Percentiles rank a stretch among this genome's conserved stretches.
These are phyloP conservation scores for Channa maculata DNA, from an alignment of 2,113 vertebrate genomes.

Conservation along the genomic window DNA sequence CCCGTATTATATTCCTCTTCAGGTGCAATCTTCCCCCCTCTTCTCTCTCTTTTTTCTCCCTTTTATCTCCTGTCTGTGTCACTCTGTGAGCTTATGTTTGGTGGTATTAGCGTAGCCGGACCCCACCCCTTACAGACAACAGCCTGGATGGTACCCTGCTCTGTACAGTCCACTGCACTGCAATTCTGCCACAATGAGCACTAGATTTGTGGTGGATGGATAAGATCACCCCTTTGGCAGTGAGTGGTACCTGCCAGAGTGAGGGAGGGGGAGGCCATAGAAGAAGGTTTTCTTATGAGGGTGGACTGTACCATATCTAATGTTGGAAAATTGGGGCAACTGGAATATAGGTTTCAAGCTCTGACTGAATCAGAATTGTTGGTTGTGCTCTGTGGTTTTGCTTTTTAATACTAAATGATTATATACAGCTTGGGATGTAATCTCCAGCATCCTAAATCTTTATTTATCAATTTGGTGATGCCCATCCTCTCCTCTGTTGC, in stretches of 20 bases:
- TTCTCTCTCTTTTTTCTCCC: slow-evolving; percentile 69
- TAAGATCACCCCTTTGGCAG: slow-evolving; percentile 64
- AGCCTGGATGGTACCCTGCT: slow-evolving; percentile 81
- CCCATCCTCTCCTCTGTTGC: slow-evolving; percentile 80
- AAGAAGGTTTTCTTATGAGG: slow-evolving; percentile 52
- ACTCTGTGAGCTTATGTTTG: slow-evolving; percentile 73
- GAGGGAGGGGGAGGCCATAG: slow-evolving; percentile 54
- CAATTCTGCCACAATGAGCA: slow-evolving; percentile 82
- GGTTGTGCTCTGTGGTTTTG: slow-evolving; percentile 9
- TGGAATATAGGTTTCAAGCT: slow-evolving; percentile 32
- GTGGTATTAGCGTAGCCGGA: slow-evolving; percentile 79
- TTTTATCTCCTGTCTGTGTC: slow-evolving; percentile 61
- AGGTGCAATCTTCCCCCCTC: slow-evolving; percentile 76
- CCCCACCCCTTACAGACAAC: slow-evolving; percentile 85
- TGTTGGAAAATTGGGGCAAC: slow-evolving; percentile 30
- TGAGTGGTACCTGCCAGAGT: slow-evolving; percentile 80
- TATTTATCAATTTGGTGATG: slow-evolving; percentile 36
- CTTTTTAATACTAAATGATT: slow-evolving; percentile 4
- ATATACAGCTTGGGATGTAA: background rate
- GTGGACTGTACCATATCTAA: slow-evolving; percentile 75
- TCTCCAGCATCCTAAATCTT: background rate
- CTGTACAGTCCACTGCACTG: slow-evolving; percentile 80
- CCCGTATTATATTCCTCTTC: slow-evolving; percentile 84
- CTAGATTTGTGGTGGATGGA: slow-evolving; percentile 72
- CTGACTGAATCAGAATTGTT: background rate